Evolutionary conservation across 2,888 invertebrate species (phyloP), one percentile per base, ranked within the genome.

Genomic region (Agriopis leucophaearia): DNA sequence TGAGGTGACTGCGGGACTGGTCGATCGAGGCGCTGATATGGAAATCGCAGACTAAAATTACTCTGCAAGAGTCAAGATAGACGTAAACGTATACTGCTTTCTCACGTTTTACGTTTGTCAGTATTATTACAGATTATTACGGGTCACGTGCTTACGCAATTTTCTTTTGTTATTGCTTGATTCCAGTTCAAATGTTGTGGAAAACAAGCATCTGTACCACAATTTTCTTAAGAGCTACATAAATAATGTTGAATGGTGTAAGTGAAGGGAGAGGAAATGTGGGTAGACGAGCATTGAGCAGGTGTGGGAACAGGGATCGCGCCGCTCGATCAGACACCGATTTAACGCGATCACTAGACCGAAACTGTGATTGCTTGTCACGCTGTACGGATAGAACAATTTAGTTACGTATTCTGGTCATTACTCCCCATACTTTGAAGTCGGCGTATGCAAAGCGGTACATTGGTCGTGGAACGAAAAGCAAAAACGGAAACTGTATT

Each of bases 11-110:
- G 67, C 68, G 50, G 54, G 59, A 68, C 56, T 52, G 48, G 64
- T 60, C 86, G 85, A 88, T 90, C 85, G 85, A 81, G 76, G 76
- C 76, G 79, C 64, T 75, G 72, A 72, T 71, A 71, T 69, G 52
- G 60, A 67, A 73, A 64, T 66, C 62, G 63, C 69, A 50, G 65
- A 60, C 64, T 27, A 59, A 69, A 70, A 51, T 69, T 48, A 54
- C 55, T 55, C 51, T 60, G 48, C 51, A 35, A 56, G 45, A 42
- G 60, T 60, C 51, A 48, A 64, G 56, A 62, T 59, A 62, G 62
- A 48, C 56, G 58, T 65, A 51, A 50, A n/a, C n/a, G 50, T 48
- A 52, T 58, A 56, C 68, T 60, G 69, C 76, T 82, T 81, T 83
- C 80, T 80, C 77, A 81, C 78, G 77, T 72, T 79, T 75, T 73